Evolutionary conservation across 2,888 invertebrate species (phyloP).

Genomic region (Hermaeophaga mercurialis): DNA sequence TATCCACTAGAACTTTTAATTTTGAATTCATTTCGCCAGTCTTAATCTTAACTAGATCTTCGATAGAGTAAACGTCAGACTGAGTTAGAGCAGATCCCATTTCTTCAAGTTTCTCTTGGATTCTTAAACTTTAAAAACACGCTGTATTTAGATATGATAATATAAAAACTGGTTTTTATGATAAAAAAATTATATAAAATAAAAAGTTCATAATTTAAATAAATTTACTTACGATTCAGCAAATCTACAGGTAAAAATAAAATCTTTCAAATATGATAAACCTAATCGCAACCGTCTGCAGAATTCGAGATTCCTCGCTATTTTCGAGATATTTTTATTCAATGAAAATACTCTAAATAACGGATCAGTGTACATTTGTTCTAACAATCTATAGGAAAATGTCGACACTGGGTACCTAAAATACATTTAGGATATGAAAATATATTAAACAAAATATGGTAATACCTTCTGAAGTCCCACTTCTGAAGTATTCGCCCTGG

Average conservation of each 20-base stretch:
- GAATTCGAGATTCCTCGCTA: slow-evolving; percentile 65
- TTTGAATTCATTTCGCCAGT: slow-evolving; percentile 64
- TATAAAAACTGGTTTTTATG: no score
- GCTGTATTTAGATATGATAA: no score
- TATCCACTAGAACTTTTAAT: slow-evolving; percentile 63
- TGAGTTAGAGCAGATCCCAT: slow-evolving; percentile 66
- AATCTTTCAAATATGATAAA: slow-evolving; percentile 71
- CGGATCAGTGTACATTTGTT: slow-evolving; percentile 78
- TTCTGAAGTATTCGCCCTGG: slow-evolving; percentile 70
- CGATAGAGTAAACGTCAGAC: slow-evolving; percentile 73
- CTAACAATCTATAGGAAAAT: slow-evolving; percentile 76
- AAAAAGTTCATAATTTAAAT: no score
- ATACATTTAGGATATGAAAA: slow-evolving; percentile 19
- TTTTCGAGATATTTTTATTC: slow-evolving; percentile 69
- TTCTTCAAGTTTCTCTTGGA: slow-evolving; percentile 64
- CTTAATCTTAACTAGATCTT: slow-evolving; percentile 71
- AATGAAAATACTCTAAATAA: slow-evolving; percentile 76
- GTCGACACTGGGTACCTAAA: slow-evolving; percentile 79
- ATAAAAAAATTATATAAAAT: neutral
- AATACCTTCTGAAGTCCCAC: slow-evolving; percentile 68
- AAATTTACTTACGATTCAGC: slow-evolving; percentile 64
- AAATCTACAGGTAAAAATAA: slow-evolving; percentile 72
- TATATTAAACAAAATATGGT: neutral
- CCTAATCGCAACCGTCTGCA: slow-evolving; percentile 69
- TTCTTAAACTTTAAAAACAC: slow-evolving; percentile 52